Base-by-base conservation (phyloP, 2,113 vertebrate species). In the Alectura lathami region DNA sequence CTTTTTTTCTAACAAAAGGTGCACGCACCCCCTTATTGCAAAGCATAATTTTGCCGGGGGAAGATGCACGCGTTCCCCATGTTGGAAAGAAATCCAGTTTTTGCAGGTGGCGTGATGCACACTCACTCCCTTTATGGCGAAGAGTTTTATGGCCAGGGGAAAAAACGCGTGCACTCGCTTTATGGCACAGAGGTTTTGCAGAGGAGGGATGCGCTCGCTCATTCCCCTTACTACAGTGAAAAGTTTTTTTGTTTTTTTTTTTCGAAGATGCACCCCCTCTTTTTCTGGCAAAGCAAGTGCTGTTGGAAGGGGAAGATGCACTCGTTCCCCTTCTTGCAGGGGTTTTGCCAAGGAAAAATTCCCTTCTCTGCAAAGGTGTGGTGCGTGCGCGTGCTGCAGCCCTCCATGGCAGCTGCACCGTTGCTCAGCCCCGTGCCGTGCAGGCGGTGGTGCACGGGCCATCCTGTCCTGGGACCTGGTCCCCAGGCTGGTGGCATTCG, bases 361-460 rank as follows among this genome's bases (percentile, higher is more conserved):
- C n/a, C n/a, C 29, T 54, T 30, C n/a, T n/a, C n/a, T 22, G n/a
- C 34, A 7, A 24, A 40, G 29, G 40, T 26, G 23, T 26, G 38
- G 9, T 7, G 0, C 2, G 1, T 17, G 47, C 17, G 0, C 9
- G 16, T 17, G 26, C 45, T 30, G 34, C 2, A 4, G 2, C 15
- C 23, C 13, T 29, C 6, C n/a, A 36, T 7, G 2, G 32, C 26
- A 5, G 17, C 51, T 42, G 6, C 67, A 1, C n/a, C n/a, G n/a
- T 13, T 14, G 45, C 43, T 11, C 50, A 7, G 4, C 15, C 36
- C 51, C 27, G 6, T 4, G 9, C 22, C 3, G 4, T 13, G 5
- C 45, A 4, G 21, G 62, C 30, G 7, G 13, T 2, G 11, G 2
- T 5, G 18, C 30, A 3, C 13, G 51, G 9, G 9, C 17, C 2